Conservation (phyloP, 2,888 invertebrate genomes). For the Rhingia campestris region DNA sequence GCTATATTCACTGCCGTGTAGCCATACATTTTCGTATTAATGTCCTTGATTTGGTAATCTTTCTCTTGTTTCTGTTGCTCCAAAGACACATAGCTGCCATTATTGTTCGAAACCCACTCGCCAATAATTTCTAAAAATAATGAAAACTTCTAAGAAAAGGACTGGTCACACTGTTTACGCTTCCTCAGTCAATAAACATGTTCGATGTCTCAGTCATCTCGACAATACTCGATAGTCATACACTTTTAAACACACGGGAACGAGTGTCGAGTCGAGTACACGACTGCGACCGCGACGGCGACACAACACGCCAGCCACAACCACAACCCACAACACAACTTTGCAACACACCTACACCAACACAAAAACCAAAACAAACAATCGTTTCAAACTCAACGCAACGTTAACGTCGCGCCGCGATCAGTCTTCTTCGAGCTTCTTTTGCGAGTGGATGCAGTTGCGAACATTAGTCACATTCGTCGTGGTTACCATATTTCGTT, state of each 20-base stretch:
- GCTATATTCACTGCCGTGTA: too few species aligned
- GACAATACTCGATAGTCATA: too few species aligned
- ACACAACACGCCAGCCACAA: not conserved
- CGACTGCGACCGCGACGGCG: too few species aligned
- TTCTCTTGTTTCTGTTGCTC: not conserved
- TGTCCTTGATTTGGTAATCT: not conserved
- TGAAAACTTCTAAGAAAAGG: not conserved
- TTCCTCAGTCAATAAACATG: not conserved
- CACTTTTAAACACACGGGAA: too few species aligned
- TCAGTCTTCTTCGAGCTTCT: constrained; percentile 56
- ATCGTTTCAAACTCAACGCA: constrained; percentile 33
- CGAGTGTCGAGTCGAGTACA: too few species aligned
- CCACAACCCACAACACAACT: not conserved
- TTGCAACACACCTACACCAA: not conserved
- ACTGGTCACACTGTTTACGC: constrained; percentile 25
- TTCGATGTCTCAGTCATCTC: not conserved
- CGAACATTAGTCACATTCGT: constrained; percentile 6
- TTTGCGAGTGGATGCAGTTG: constrained; percentile 35
- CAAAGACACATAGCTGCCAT: not conserved
- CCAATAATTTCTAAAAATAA: not conserved
- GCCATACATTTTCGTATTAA: too few species aligned
- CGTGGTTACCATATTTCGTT: constrained; percentile 17
- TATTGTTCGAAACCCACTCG: not conserved
- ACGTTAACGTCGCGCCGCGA: constrained; percentile 13
- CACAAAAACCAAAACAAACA: constrained; percentile 18